Base-by-base conservation (phyloP, 2,797 vertebrate species). In the Melopsittacus undulatus region DNA sequence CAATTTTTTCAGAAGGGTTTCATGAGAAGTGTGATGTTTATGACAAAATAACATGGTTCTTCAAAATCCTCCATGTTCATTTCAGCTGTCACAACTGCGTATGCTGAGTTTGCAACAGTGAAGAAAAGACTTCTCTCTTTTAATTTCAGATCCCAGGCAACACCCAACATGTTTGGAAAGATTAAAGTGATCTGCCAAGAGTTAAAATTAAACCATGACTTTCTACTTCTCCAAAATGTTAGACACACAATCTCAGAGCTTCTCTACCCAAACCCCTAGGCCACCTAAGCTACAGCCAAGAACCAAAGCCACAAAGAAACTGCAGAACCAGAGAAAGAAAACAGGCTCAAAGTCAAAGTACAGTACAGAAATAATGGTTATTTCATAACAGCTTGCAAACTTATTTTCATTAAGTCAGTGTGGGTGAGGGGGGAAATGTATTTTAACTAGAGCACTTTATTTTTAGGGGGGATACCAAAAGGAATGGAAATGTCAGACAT, bases 201-300 rank as follows among this genome's bases (percentile, higher is more conserved):
- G 70, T 76, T 91, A 96, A 83, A 94, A 95, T 13, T 81, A 75
- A 86, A 59, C 59, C 48, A 78, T 49, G 57, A 78, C 66, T 90
- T 91, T 57, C 83, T 89, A 9, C 27, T 67, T 89, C 59, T 76
- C 59, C 46, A 12, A 94, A 61, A 48, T 40, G 38, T 57, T 61
- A 87, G 36, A 80, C 48, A 51, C 12, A 93, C 15, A 62, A 36
- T 42, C 77, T 81, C 56, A 86, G 66, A 90, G 36, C n/a, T 70
- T 63, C 69, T 62, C 57, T 54, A 29, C 20, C 22, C 64, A 91
- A 94, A 52, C 11, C 75, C 48, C 42, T 40, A n/a, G 56, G 34
- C 29, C 42, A 66, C 68, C 57, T 29, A 5, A 2, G 45, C 72
- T 54, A 38, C 0, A 70, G 84, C 73, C 76, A 93, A 87, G 62